These are phyloP conservation scores for Xerus rutilus DNA, from an alignment of 2,797 vertebrate species.

Conservation along the genomic window DNA sequence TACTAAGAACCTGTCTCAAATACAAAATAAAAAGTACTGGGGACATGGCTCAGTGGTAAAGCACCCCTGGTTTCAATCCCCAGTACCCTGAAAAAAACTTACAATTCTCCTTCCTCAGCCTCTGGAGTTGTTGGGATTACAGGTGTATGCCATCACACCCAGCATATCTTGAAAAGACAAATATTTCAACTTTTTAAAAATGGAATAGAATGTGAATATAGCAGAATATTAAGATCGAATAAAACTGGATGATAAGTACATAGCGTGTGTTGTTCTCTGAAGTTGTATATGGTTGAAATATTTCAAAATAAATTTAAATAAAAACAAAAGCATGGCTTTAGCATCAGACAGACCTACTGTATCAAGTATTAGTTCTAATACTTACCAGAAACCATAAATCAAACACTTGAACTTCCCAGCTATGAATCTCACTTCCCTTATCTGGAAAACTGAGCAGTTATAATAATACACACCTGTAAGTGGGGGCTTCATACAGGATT, in stretches of 20 bases:
- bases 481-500: background rate
- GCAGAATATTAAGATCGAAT: constrained; percentile 19
- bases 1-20: background rate
- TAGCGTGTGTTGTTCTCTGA: background rate
- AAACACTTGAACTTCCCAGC: background rate
- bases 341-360: background rate
- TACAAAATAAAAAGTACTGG: background rate
- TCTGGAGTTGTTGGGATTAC: too few species aligned
- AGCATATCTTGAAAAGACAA: constrained; percentile 27
- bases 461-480: background rate
- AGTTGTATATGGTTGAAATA: constrained; percentile 36
- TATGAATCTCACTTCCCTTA: constrained; percentile 45
- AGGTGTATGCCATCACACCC: too few species aligned
- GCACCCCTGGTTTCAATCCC: background rate
- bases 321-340: constrained; percentile 27
- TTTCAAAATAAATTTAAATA: constrained; percentile 32
- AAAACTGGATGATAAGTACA: background rate
- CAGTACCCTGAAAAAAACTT: background rate
- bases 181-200: background rate
- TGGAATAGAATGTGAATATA: background rate
- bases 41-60: background rate
- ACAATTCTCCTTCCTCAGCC: too few species aligned
- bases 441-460: background rate
- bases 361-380: background rate
- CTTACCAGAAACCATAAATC: background rate